Percentiles rank a stretch among this genome's conserved stretches.
Evolutionary conservation across 2,797 vertebrate species (phyloP).

Genomic region (Chelon labrosus): DNA sequence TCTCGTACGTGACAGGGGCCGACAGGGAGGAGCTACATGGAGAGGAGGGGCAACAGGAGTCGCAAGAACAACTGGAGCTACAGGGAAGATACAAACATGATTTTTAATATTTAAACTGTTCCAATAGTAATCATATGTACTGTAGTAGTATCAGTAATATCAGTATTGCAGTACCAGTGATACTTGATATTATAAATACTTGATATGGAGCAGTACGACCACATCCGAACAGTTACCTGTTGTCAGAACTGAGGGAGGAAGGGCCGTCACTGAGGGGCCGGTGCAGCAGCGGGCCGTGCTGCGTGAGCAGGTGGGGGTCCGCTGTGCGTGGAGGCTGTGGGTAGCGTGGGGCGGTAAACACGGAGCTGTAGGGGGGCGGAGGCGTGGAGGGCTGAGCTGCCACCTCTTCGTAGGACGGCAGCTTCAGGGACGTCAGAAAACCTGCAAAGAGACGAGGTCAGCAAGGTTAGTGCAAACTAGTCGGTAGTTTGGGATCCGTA

Average conservation of each 20-base stretch:
- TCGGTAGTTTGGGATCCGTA: too few species aligned
- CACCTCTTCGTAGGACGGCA: slow-evolving; percentile 95
- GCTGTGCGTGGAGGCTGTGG: slow-evolving; percentile 73
- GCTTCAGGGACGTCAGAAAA: slow-evolving; percentile 92
- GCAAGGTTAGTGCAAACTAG: not conserved
- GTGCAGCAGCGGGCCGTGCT: slow-evolving; percentile 82
- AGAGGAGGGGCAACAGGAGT: slow-evolving; percentile 90
- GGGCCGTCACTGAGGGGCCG: slow-evolving; percentile 81
- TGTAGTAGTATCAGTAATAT: not conserved
- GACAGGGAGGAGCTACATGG: slow-evolving; percentile 90
- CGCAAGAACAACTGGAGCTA: slow-evolving; percentile 90
- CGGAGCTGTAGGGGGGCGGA: slow-evolving; percentile 91
- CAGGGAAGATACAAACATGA: not conserved
- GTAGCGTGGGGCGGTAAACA: slow-evolving; percentile 81
- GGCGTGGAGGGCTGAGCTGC: slow-evolving; percentile 91
- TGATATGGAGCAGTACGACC: too few species aligned
- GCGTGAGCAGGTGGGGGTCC: slow-evolving; percentile 85
- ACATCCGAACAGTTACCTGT: slow-evolving; percentile 66
- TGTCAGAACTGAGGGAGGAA: slow-evolving; percentile 88
- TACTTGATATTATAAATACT: not conserved
- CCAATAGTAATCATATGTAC: too few species aligned
- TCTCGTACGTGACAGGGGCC: slow-evolving; percentile 85
- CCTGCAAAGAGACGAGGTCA: slow-evolving; percentile 65
- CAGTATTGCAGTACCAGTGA: not conserved
- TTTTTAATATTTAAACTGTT: not conserved